phyloP scores from a whole-genome alignment of 2,113 vertebrate genomes.

The Nanger granti region DNA sequence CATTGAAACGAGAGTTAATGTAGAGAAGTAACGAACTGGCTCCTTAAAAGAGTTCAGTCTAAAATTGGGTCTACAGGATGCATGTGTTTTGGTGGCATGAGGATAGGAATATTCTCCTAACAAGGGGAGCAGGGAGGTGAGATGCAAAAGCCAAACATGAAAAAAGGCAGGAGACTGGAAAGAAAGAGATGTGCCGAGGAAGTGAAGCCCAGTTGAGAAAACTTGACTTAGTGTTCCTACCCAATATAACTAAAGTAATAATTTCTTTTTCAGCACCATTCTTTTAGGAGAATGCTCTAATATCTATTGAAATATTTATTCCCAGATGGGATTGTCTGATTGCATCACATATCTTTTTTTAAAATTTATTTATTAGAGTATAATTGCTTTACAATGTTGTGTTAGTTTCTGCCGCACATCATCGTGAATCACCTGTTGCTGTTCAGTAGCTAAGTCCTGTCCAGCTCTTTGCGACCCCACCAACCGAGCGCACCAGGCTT shows the following conservation, averaged over 20 bases:
- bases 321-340: not conserved
- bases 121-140: not conserved
- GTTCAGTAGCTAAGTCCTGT: not conserved
- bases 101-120: not conserved
- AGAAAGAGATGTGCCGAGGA: not conserved
- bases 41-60: not conserved
- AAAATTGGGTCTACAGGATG: not conserved
- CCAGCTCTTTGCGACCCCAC: not conserved
- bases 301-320: not conserved
- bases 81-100: not conserved
- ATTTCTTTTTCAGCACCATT: not conserved
- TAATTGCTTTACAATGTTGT: not conserved
- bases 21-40: not conserved
- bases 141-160: not conserved
- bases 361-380: not conserved
- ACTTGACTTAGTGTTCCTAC: not conserved
- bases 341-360: not conserved
- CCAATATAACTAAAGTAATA: not conserved
- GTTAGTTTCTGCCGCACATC: not conserved
- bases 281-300: not conserved
- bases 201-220: not conserved
- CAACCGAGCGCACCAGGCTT: rapidly evolving
- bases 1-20: not conserved
- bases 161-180: not conserved
- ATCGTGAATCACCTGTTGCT: not conserved